These are phyloP conservation scores for Sarcophaga peregrina DNA, from an alignment of 1,140 invertebrate genomes.

Conservation along the genomic window DNA sequence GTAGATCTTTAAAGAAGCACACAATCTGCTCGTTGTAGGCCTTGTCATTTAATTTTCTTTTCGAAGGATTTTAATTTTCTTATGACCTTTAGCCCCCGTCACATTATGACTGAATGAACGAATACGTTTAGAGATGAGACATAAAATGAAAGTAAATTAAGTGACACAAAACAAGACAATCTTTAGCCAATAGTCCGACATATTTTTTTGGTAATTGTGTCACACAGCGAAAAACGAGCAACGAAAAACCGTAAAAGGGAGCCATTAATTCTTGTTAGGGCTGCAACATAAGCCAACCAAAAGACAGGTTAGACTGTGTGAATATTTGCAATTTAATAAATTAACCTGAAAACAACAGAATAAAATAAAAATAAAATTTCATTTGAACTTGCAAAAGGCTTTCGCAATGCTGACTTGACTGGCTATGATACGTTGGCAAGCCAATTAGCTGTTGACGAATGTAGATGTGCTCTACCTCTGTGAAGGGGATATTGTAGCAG, in stretches of 20 bases:
- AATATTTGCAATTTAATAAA: slow-evolving; percentile 35
- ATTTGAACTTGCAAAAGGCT: no score
- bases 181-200: slow-evolving; percentile 45
- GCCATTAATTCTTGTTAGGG: slow-evolving; percentile 66
- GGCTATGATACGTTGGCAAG: no score
- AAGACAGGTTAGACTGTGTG: neutral
- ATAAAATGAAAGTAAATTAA: slow-evolving; percentile 27
- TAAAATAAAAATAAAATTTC: neutral
- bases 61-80: slow-evolving; percentile 27
- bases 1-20: neutral
- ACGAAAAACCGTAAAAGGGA: no score
- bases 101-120: neutral
- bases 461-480: no score
- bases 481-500: no score
- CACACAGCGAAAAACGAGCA: slow-evolving; percentile 56
- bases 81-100: slow-evolving; percentile 12
- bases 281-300: slow-evolving; percentile 31
- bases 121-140: neutral
- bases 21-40: neutral
- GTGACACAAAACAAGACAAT: slow-evolving; percentile 33
- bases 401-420: no score
- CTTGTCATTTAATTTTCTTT: slow-evolving; percentile 35
- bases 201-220: slow-evolving; percentile 59
- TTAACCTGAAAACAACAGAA: slow-evolving; percentile 16
- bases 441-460: no score